phyloP scores from a whole-genome alignment of 1,140 invertebrate species.

The Musca vetustissima region DNA sequence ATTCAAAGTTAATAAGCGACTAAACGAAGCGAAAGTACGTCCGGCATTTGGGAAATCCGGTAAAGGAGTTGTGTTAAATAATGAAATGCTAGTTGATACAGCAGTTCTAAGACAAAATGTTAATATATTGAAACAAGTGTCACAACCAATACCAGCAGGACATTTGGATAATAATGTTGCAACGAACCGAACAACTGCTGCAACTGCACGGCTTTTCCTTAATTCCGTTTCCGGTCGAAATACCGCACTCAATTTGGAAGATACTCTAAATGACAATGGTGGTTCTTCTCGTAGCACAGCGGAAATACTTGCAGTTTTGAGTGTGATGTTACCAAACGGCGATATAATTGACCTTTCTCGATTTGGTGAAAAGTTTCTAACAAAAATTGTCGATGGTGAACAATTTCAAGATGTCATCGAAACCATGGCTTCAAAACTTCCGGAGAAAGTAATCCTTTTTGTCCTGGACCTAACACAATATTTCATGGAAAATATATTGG shows the following conservation, averaged over 20 bases:
- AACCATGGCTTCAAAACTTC: slow-evolving; percentile 35
- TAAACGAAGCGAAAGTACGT: slow-evolving; percentile 37
- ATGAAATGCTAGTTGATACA: slow-evolving; percentile 22
- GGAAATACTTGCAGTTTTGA: no score
- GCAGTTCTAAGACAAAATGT: slow-evolving; percentile 2
- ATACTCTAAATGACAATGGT: no score
- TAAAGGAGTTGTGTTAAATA: slow-evolving; percentile 31
- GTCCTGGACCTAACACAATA: slow-evolving; percentile 37
- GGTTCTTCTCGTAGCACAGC: no score
- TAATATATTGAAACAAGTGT: no score
- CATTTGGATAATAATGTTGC: no score
- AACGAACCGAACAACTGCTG: no score
- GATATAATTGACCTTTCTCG: slow-evolving; percentile 25
- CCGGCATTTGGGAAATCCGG: slow-evolving; percentile 35
- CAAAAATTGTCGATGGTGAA: slow-evolving; percentile 35
- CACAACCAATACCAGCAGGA: no score
- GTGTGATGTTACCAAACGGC: slow-evolving; percentile 10
- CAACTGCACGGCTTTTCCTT: no score
- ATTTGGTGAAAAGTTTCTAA: slow-evolving; percentile 38
- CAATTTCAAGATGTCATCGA: slow-evolving; percentile 41
- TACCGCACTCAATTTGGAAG: no score
- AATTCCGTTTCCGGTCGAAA: no score
- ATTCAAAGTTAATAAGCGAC: slow-evolving; percentile 43
- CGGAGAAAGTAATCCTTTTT: slow-evolving; percentile 31
- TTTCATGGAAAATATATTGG: slow-evolving; percentile 37